phyloP scores from a whole-genome alignment of 2,113 vertebrate genomes.

The Sardina pilchardus region DNA sequence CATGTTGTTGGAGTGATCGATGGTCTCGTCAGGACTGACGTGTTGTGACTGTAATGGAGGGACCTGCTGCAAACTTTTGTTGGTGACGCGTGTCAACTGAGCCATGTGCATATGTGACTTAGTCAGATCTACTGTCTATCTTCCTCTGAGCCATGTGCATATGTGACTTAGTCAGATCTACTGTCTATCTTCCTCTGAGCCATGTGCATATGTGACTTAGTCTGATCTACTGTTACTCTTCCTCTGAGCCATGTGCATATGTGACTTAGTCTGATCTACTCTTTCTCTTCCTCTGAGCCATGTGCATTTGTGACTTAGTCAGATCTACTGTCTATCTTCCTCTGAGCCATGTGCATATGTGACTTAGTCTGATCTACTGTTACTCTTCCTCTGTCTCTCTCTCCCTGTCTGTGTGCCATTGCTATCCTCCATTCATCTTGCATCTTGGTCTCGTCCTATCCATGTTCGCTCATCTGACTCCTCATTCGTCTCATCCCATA shows the following conservation, averaged over 20 bases:
- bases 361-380: background rate
- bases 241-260: background rate
- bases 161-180: background rate
- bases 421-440: background rate
- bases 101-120: background rate
- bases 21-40: too few species aligned
- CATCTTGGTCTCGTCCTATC: slow-evolving; percentile 1
- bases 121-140: background rate
- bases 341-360: background rate
- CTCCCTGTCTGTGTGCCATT: background rate
- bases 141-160: background rate
- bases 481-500: background rate
- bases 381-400: background rate
- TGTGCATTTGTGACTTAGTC: background rate
- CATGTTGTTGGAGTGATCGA: background rate
- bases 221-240: background rate
- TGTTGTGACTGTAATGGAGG: too few species aligned
- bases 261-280: background rate
- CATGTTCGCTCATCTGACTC: background rate
- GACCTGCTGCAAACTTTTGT: background rate
- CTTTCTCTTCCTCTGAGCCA: background rate
- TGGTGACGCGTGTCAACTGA: background rate
- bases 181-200: background rate
- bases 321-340: background rate
- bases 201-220: background rate